Evolutionary conservation across 2,113 vertebrate genomes (phyloP).

Genomic region (Platysternon megacephalum): DNA sequence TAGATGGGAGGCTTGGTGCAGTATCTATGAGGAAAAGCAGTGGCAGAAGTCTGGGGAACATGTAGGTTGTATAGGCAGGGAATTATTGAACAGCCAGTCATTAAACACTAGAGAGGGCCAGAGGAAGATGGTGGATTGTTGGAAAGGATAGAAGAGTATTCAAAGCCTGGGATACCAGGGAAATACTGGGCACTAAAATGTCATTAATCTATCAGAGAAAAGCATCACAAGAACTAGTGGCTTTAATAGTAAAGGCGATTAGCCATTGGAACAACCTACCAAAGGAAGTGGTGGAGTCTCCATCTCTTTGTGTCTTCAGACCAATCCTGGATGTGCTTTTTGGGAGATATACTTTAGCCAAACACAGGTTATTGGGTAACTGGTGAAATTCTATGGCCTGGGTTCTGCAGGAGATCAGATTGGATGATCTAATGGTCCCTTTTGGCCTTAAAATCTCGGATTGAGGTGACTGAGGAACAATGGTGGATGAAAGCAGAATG

Average conservation of each 20-base stretch:
- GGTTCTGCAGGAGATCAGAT: neutral
- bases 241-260: neutral
- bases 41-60: neutral
- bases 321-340: slow-evolving; percentile 40
- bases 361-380: slow-evolving; percentile 38
- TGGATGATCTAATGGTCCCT: neutral
- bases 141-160: neutral
- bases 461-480: neutral
- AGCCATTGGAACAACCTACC: neutral
- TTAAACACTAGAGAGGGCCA: neutral
- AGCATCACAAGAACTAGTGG: neutral
- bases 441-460: slow-evolving; percentile 20
- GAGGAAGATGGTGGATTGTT: neutral
- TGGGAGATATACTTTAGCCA: slow-evolving; percentile 35
- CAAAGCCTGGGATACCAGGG: neutral
- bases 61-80: neutral
- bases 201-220: neutral
- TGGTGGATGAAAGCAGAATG: neutral
- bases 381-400: neutral
- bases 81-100: neutral
- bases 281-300: slow-evolving; percentile 12
- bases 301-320: slow-evolving; percentile 37
- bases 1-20: accelerated
- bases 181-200: neutral
- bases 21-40: neutral